Evolutionary conservation across 2,888 invertebrate species (phyloP).

Genomic region (Anthoptus insignis): DNA sequence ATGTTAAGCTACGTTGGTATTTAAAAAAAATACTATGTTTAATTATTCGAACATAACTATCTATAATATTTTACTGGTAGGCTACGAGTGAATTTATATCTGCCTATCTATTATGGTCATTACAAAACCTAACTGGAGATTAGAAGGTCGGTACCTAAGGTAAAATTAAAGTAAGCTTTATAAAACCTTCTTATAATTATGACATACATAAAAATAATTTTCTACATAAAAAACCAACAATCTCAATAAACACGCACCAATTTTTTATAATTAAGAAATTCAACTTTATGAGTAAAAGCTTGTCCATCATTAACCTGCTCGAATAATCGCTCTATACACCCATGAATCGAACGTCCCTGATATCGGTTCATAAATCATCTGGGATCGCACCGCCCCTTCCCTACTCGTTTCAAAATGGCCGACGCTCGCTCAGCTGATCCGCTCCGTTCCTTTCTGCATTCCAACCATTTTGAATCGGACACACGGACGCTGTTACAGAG

Average conservation of each 20-base stretch:
- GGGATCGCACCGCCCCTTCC: slow-evolving; percentile 68
- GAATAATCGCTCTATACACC: slow-evolving; percentile 17
- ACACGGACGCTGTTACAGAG: neutral
- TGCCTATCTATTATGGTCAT: too few species aligned
- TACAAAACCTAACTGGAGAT: too few species aligned
- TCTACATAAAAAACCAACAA: too few species aligned
- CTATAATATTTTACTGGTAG: neutral
- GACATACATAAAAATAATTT: neutral
- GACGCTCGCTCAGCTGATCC: slow-evolving; percentile 72
- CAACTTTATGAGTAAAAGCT: slow-evolving; percentile 23
- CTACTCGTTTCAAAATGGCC: slow-evolving; percentile 76
- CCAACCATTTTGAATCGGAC: slow-evolving; percentile 65
- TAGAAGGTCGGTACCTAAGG: too few species aligned
- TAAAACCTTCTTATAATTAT: too few species aligned
- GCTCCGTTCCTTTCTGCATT: slow-evolving; percentile 64
- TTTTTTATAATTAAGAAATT: neutral
- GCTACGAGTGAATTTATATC: too few species aligned
- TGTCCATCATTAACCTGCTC: slow-evolving; percentile 16
- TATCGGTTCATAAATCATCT: slow-evolving; percentile 74
- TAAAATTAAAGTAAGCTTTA: too few species aligned
- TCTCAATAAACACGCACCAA: too few species aligned
- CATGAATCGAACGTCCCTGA: slow-evolving; percentile 62
- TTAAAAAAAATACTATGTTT: too few species aligned
- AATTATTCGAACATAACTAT: too few species aligned
- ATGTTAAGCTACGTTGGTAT: too few species aligned